Evolutionary conservation across 2,113 vertebrate species (phyloP).

Genomic region (Struthidea cinerea): DNA sequence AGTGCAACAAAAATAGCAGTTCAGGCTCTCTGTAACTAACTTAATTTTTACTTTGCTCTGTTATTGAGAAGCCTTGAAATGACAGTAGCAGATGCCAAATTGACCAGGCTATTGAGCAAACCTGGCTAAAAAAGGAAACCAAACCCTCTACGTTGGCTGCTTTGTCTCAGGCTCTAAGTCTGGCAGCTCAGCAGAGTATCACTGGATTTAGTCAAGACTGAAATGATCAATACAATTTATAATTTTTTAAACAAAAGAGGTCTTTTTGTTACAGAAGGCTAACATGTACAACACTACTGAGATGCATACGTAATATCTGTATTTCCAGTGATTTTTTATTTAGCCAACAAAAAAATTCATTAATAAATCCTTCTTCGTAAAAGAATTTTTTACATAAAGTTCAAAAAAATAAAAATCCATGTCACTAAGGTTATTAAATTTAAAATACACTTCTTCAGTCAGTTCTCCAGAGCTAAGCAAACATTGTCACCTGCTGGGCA

Average conservation of each 20-base stretch:
- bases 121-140: slow-evolving; percentile 16
- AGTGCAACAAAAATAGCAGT: neutral
- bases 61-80: neutral
- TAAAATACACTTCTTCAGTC: neutral
- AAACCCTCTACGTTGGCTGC: neutral
- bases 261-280: neutral
- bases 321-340: neutral
- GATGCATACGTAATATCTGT: rapidly evolving
- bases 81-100: neutral
- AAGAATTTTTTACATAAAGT: rapidly evolving
- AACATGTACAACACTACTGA: neutral
- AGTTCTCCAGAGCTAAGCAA: neutral
- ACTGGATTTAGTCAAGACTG: neutral
- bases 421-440: neutral
- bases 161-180: neutral
- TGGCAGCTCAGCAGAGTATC: neutral
- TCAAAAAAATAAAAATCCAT: neutral
- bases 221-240: neutral
- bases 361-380: neutral
- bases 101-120: neutral
- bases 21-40: neutral
- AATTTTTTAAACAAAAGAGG: neutral
- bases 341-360: neutral
- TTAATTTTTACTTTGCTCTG: slow-evolving; percentile 7
- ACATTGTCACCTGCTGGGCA: neutral